Conservation (phyloP, 2,113 vertebrate species). For the Centrocercus urophasianus region DNA sequence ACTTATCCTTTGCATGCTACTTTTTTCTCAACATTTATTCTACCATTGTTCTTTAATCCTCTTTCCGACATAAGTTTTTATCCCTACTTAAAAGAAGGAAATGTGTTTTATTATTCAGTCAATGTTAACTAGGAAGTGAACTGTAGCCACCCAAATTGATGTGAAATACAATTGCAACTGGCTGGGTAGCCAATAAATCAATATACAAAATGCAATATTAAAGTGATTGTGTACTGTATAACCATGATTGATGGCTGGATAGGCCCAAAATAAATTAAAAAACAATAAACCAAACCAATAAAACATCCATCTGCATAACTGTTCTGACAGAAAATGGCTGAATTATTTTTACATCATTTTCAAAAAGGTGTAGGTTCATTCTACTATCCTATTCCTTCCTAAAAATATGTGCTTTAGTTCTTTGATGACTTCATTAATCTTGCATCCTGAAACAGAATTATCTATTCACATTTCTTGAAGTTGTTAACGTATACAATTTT, state of each 20-base stretch:
- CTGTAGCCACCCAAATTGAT: background rate
- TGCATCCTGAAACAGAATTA: background rate
- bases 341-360: background rate
- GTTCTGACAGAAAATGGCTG: background rate
- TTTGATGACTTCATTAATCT: background rate
- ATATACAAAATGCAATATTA: background rate
- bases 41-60: background rate
- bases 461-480: background rate
- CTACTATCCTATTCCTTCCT: background rate
- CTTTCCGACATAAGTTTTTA: background rate
- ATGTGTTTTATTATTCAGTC: background rate
- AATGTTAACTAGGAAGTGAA: background rate
- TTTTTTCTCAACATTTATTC: background rate
- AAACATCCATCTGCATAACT: accelerated
- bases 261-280: background rate
- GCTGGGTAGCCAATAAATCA: background rate
- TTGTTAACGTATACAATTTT: background rate
- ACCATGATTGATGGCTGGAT: background rate
- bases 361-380: background rate
- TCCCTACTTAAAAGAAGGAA: background rate
- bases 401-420: background rate
- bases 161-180: background rate
- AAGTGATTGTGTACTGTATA: background rate
- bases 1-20: accelerated
- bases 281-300: accelerated